Conservation (phyloP, 2,888 invertebrate species). For the Eretmocerus hayati region DNA sequence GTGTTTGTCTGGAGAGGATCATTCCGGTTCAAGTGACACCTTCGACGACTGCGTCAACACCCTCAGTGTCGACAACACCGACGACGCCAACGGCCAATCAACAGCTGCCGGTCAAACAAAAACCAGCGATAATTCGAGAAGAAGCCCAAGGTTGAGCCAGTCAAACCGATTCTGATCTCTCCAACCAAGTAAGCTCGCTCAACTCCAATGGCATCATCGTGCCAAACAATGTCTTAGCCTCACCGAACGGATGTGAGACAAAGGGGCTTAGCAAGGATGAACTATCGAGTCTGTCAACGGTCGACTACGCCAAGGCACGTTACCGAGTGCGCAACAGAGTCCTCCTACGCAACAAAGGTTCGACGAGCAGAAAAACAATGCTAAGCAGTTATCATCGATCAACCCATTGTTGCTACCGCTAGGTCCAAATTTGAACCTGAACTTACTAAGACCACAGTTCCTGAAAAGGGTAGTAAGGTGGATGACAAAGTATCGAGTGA, state of each 20-base stretch:
- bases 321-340: slow-evolving; percentile 53
- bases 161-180: slow-evolving; percentile 32
- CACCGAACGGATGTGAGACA: slow-evolving; percentile 16
- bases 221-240: slow-evolving; percentile 27
- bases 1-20: too few relatives aligned
- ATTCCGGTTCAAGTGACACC: too few relatives aligned
- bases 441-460: too few relatives aligned
- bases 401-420: slow-evolving; percentile 30
- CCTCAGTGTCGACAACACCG: slow-evolving; percentile 20
- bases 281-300: slow-evolving; percentile 45
- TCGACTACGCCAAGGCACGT: slow-evolving; percentile 56
- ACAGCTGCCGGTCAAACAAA: slow-evolving; percentile 27
- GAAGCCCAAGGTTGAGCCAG: slow-evolving; percentile 37
- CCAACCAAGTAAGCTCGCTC: slow-evolving; percentile 19
- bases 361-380: slow-evolving; percentile 46
- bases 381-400: slow-evolving; percentile 35
- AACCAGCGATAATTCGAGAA: slow-evolving; percentile 38
- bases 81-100: background rate
- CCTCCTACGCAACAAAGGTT: slow-evolving; percentile 46
- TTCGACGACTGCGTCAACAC: too few relatives aligned
- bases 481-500: slow-evolving; percentile 13
- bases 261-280: slow-evolving; percentile 36
- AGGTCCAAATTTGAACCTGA: slow-evolving; percentile 37
- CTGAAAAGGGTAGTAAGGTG: slow-evolving; percentile 23
- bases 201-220: slow-evolving; percentile 26